Conservation (phyloP, 1,140 invertebrate species). For the Drosophila arawakana region DNA sequence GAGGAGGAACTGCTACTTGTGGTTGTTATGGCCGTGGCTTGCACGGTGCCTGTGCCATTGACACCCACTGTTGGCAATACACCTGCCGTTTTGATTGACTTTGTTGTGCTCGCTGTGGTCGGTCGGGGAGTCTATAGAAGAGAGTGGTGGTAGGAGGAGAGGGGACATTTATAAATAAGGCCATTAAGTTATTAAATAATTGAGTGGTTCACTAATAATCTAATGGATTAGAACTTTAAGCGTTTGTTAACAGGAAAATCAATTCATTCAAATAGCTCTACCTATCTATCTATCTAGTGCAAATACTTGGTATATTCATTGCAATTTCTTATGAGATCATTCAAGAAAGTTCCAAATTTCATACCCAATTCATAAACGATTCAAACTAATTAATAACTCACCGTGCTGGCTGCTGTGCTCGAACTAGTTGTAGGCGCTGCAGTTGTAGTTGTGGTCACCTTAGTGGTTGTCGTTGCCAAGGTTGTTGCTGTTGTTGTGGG, state of each 20-base stretch:
- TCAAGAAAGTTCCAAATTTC: too few relatives aligned
- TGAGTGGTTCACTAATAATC: background rate
- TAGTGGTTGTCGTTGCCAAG: slow-evolving; percentile 52
- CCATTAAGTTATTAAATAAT: background rate
- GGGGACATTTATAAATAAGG: background rate
- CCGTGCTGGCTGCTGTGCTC: slow-evolving; percentile 59
- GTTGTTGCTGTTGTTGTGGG: slow-evolving; percentile 63
- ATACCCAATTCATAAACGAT: background rate
- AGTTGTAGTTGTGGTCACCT: slow-evolving; percentile 54
- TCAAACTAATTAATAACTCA: slow-evolving; percentile 41
- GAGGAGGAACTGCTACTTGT: slow-evolving; percentile 31
- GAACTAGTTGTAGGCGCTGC: slow-evolving; percentile 53
- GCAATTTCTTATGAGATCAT: too few relatives aligned
- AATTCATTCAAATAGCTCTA: too few relatives aligned
- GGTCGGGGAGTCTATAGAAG: slow-evolving; percentile 48
- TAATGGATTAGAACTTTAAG: too few relatives aligned
- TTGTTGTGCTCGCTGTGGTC: slow-evolving; percentile 44
- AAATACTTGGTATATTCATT: too few relatives aligned
- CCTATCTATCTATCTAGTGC: too few relatives aligned
- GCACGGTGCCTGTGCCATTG: slow-evolving; percentile 68
- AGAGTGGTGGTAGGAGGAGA: background rate
- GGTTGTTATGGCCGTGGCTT: slow-evolving; percentile 66
- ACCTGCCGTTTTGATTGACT: slow-evolving; percentile 49
- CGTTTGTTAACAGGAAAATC: too few relatives aligned
- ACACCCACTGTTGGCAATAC: slow-evolving; percentile 60